These are phyloP conservation scores for Lamellibrachia satsuma DNA, from an alignment of 2,888 invertebrate genomes.

Conservation along the genomic window DNA sequence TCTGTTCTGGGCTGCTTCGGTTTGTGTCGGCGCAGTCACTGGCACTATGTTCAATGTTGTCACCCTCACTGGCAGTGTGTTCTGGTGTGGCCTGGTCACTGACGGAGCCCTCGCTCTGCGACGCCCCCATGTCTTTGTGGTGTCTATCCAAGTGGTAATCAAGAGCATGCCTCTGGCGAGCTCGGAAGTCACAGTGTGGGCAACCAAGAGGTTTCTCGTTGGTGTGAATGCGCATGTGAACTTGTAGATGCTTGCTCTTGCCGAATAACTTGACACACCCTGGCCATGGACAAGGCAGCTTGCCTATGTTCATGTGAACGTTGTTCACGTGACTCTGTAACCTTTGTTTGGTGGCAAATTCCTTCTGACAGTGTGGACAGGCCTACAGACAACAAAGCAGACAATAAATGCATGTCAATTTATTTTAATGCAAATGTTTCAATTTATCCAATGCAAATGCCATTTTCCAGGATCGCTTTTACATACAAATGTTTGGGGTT, in stretches of 20 bases:
- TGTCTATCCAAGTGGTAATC: background rate
- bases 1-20: conserved; percentile 1
- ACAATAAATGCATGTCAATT: background rate
- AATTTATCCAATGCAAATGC: too few species aligned
- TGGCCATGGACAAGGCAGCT: background rate
- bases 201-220: background rate
- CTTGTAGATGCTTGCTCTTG: background rate
- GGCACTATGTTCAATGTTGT: background rate
- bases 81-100: background rate
- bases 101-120: background rate
- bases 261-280: background rate
- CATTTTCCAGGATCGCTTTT: too few species aligned
- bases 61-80: background rate
- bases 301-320: background rate
- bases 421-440: too few species aligned
- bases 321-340: background rate
- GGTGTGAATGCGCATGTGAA: background rate
- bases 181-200: background rate
- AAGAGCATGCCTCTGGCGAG: background rate
- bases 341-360: background rate
- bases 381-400: background rate
- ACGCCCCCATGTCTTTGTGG: background rate
- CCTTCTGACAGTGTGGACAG: background rate
- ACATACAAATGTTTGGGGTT: too few species aligned
- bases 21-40: background rate